Evolutionary conservation across 1,140 invertebrate species (phyloP), one percentile per base, ranked within the genome.

Genomic region (Heterodera schachtii): DNA sequence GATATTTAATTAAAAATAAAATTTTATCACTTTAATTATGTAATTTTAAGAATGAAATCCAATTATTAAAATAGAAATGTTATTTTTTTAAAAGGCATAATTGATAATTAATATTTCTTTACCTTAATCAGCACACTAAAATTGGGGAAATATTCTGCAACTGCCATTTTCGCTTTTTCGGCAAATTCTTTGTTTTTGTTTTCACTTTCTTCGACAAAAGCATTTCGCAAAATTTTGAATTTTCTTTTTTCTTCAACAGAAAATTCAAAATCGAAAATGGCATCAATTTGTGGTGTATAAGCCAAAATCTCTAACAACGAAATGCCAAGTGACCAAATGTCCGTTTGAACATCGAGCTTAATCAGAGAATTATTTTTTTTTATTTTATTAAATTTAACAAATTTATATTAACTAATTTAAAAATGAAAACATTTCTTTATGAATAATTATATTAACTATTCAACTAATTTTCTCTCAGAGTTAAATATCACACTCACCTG

Each of bases 271-370:
- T 64, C 57, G 57, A 16, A 64, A 64, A 64, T 19, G 13, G 57
- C 57, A 64, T 64, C 57, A 64, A 64, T 64, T 64, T 64, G 57
- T 19, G 57, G 57, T 19, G 57, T 64, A 5, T 64, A 5, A 3
- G 57, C 57, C 11, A 64, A 19, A 64, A 64, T 64, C 5, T 64
- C 57, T 5, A 64, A 19, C 57, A 64, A 64, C 57, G 19, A 64
- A 64, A 64, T 64, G 57, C 57, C 57, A 64, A 64, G 57, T 19
- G 57, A 64, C 57, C 57, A 64, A 16, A 64, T 64, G 57, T 64
- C 57, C 57, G 57, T 64, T 64, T 64, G 57, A 19, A 64, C 57
- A 64, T 11, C 19, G 11, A 64, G 3, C 57, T 60, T 8, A 52
- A 52, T 52, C 6, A 52, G 49, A 52, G 2, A 52, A 52, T 52